Conservation (phyloP, 2,888 invertebrate species). For the Fragum fragum region DNA sequence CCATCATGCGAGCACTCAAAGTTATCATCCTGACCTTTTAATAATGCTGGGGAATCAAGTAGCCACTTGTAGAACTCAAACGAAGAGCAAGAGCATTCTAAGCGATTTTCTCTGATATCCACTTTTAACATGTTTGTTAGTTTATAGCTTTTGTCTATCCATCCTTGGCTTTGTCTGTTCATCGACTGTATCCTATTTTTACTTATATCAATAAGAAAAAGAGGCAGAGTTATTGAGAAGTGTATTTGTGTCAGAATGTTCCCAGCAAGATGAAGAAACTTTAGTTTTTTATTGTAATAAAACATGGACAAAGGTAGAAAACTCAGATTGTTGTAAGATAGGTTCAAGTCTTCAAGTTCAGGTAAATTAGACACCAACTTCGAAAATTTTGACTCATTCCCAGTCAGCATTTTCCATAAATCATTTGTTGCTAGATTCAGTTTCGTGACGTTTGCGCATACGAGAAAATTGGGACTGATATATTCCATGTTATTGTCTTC, state of each 20-base stretch:
- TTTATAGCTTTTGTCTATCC: not conserved
- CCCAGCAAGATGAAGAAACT: not conserved
- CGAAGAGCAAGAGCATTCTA: not conserved
- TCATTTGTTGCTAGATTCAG: conserved; percentile 1
- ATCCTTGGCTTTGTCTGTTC: not conserved
- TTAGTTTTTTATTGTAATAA: not conserved
- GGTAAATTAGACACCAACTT: not conserved
- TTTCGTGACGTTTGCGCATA: too few relatives aligned
- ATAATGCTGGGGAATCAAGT: not conserved
- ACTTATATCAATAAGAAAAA: not conserved
- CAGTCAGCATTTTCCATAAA: not conserved
- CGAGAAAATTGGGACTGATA: not conserved
- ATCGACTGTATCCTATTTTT: not conserved
- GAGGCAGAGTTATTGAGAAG: not conserved
- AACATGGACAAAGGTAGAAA: not conserved
- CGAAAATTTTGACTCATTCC: not conserved
- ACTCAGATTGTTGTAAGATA: not conserved
- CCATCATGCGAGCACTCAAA: not conserved
- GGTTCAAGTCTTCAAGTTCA: not conserved
- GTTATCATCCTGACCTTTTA: not conserved
- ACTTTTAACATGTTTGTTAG: not conserved
- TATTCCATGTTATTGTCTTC: conserved; percentile 11
- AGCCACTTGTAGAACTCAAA: not conserved
- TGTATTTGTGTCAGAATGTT: not conserved
- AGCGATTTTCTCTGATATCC: not conserved